phyloP scores from a whole-genome alignment of 2,797 vertebrate species.

The Pipistrellus nathusii region DNA sequence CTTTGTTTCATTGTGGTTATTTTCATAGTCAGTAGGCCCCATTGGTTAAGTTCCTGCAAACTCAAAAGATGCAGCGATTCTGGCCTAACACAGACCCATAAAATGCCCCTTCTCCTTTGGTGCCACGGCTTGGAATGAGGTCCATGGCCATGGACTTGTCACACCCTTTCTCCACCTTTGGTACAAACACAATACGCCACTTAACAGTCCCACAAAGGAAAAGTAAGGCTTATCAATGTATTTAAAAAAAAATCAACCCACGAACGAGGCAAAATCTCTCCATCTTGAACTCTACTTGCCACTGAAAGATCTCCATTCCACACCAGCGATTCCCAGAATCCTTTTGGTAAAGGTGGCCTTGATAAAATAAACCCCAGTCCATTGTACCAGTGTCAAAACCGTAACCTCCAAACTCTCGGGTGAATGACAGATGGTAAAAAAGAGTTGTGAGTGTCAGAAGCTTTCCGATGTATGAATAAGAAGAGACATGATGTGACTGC shows the following conservation, averaged over 20 bases:
- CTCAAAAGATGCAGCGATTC: slow-evolving; percentile 65
- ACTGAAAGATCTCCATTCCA: slow-evolving; percentile 79
- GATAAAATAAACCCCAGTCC: slow-evolving; percentile 74
- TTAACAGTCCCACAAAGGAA: slow-evolving; percentile 79
- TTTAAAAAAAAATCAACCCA: slow-evolving; percentile 69
- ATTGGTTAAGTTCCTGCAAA: slow-evolving; percentile 71
- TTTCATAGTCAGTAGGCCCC: neutral
- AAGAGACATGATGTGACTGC: neutral
- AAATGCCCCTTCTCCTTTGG: slow-evolving; percentile 52
- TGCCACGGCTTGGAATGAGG: slow-evolving; percentile 59
- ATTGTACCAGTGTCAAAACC: slow-evolving; percentile 73
- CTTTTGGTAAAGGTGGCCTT: slow-evolving; percentile 65
- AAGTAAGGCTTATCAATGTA: slow-evolving; percentile 82
- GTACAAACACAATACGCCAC: slow-evolving; percentile 73
- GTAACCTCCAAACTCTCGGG: slow-evolving; percentile 72
- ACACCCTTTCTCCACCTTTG: slow-evolving; percentile 72
- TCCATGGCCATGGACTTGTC: slow-evolving; percentile 61
- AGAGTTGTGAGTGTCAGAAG: slow-evolving; percentile 29
- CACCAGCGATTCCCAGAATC: slow-evolving; percentile 67
- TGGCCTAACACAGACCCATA: slow-evolving; percentile 39
- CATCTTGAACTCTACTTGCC: slow-evolving; percentile 69
- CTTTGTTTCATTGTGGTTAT: slow-evolving; percentile 60
- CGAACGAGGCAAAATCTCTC: slow-evolving; percentile 80
- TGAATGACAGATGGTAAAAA: slow-evolving; percentile 70
- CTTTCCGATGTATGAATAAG: slow-evolving; percentile 23